These are phyloP conservation scores for Butorides virescens DNA, from an alignment of 2,113 vertebrate genomes.

Conservation along the genomic window DNA sequence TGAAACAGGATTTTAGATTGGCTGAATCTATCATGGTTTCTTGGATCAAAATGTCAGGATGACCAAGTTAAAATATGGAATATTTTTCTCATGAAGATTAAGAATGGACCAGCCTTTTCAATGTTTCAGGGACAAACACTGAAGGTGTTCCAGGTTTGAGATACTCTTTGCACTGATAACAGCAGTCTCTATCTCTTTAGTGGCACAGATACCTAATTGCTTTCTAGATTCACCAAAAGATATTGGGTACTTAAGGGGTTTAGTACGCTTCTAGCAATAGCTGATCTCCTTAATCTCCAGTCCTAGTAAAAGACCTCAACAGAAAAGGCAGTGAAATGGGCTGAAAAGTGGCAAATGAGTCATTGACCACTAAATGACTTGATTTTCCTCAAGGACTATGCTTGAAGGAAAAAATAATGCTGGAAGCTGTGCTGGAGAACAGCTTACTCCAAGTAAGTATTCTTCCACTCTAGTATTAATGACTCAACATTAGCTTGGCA, in stretches of 20 bases:
- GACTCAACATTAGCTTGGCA: constrained; percentile 59
- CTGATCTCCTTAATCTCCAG: neutral
- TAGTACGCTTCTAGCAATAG: neutral
- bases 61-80: neutral
- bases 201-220: neutral
- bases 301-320: neutral
- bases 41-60: neutral
- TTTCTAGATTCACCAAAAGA: neutral
- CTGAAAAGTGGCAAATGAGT: neutral
- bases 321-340: neutral
- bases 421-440: neutral
- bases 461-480: constrained; percentile 48
- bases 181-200: neutral
- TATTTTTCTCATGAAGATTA: neutral
- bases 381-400: neutral
- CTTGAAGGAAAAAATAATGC: neutral
- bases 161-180: neutral
- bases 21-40: neutral
- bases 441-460: neutral
- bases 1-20: neutral
- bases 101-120: neutral
- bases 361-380: neutral
- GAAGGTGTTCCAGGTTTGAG: neutral
- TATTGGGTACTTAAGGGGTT: neutral
- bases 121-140: neutral